These are phyloP conservation scores for Lucilia cuprina DNA, from an alignment of 1,140 invertebrate genomes.

Conservation along the genomic window DNA sequence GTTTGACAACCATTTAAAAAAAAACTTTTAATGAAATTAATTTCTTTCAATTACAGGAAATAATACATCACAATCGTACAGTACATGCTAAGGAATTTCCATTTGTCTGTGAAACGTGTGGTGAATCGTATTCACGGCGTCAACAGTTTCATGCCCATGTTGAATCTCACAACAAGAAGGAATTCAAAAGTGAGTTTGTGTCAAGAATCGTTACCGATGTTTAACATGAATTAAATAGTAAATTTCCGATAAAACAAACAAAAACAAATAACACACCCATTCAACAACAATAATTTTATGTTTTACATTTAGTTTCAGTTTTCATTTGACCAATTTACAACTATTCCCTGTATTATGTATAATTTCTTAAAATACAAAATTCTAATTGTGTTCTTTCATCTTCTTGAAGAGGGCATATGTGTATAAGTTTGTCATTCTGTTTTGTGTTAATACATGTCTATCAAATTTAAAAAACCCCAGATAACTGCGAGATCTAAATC, in stretches of 20 bases:
- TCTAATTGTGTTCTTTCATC: too few relatives aligned
- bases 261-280: not conserved
- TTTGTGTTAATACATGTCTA: too few relatives aligned
- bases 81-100: constrained; percentile 61
- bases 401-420: too few relatives aligned
- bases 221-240: constrained; percentile 41
- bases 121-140: constrained; percentile 60
- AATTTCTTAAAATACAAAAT: not conserved
- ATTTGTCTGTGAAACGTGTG: constrained; percentile 61
- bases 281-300: too few relatives aligned
- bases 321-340: too few relatives aligned
- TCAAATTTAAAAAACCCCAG: too few relatives aligned
- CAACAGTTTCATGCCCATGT: constrained; percentile 62
- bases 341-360: too few relatives aligned
- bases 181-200: constrained; percentile 61
- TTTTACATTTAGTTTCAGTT: too few relatives aligned
- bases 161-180: constrained; percentile 60
- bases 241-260: constrained; percentile 47
- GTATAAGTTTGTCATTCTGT: too few relatives aligned
- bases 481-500: too few relatives aligned
- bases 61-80: constrained; percentile 58
- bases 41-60: constrained; percentile 47
- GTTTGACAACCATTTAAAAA: not conserved
- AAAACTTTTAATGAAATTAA: not conserved
- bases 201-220: constrained; percentile 33